These are phyloP conservation scores for Hirtodrosophila histrioides DNA, from an alignment of 2,888 invertebrate genomes.

Conservation along the genomic window DNA sequence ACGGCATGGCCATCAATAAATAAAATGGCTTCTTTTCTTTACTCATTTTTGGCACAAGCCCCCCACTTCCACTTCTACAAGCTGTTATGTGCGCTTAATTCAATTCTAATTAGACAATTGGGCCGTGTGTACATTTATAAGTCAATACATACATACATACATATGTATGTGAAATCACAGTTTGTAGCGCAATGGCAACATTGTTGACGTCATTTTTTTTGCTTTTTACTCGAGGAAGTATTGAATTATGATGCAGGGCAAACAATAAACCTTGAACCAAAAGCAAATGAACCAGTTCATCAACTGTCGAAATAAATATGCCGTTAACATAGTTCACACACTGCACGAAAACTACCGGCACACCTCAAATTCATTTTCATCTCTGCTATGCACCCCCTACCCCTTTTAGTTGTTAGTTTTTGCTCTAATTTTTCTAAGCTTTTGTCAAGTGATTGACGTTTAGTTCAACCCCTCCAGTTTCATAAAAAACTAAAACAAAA, in stretches of 20 bases:
- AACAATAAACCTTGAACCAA: neutral
- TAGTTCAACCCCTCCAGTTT: constrained; percentile 34
- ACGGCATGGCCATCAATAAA: constrained; percentile 47
- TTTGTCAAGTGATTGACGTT: constrained; percentile 72
- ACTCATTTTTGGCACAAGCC: constrained; percentile 40
- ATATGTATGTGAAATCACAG: constrained; percentile 43
- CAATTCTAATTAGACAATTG: constrained; percentile 72
- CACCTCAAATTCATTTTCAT: constrained; percentile 40
- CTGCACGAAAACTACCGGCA: constrained; percentile 17
- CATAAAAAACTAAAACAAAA: constrained; percentile 62
- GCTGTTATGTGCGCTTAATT: constrained; percentile 58
- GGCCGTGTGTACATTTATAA: constrained; percentile 16
- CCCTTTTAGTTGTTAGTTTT: constrained; percentile 41
- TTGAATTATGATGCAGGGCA: constrained; percentile 4
- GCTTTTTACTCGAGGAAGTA: constrained; percentile 19
- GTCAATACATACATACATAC: constrained; percentile 1
- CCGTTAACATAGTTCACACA: too few species aligned
- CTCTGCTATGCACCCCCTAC: constrained; percentile 15
- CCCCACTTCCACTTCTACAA: constrained; percentile 2
- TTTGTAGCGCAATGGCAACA: constrained; percentile 39
- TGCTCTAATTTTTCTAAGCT: constrained; percentile 41
- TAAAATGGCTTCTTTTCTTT: constrained; percentile 42
- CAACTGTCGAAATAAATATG: too few species aligned
- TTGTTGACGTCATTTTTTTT: constrained; percentile 50
- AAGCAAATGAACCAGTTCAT: too few species aligned